Evolutionary conservation across 2,113 vertebrate species (phyloP), one percentile per base, ranked within the genome.

Genomic region (Tachysurus fulvidraco): DNA sequence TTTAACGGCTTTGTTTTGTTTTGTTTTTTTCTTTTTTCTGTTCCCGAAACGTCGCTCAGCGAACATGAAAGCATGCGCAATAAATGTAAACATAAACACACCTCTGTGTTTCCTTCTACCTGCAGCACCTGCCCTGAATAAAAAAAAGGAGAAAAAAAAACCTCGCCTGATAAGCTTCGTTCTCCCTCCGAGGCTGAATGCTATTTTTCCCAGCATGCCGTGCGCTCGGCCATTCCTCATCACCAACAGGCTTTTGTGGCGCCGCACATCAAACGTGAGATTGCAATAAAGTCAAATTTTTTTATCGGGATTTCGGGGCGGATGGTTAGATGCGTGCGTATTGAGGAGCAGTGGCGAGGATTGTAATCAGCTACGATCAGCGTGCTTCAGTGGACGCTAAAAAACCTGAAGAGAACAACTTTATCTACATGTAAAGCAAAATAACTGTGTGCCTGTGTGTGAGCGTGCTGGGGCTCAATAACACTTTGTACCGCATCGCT

Each of bases 351-450:
- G 89, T 84, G 41, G 89, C 83, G 64, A 89, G 88, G 92, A 91
- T 55, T 91, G 36, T 50, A 92, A 83, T 81, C 94, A 91, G 90
- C 94, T 91, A 91, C 86, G 69, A 95, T 96, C 94, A 92, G 91
- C 91, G 89, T 93, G 95, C 94, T 93, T 94, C 92, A 93, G 89
- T 95, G 94, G 90, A 93, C 92, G 12, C 55, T 81, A 60, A 81
- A 78, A 73, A 79, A 78, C 16, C 77, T 57, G 54, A 23, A 57
- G 77, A 57, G 54, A 78, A 55, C n/a, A 13, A 81, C 78, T 44
- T 81, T 81, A 81, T 81, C 78, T 80, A 2, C 78, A 60, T 17
- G 14, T 19, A 21, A 57, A 81, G 55, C 55, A 81, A 81, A 81
- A n/a, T 52, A 46, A 76, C 1, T 83, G 83, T 79, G 80, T 87